phyloP scores from a whole-genome alignment of 2,113 vertebrate species.

The Toxotes jaculatrix region DNA sequence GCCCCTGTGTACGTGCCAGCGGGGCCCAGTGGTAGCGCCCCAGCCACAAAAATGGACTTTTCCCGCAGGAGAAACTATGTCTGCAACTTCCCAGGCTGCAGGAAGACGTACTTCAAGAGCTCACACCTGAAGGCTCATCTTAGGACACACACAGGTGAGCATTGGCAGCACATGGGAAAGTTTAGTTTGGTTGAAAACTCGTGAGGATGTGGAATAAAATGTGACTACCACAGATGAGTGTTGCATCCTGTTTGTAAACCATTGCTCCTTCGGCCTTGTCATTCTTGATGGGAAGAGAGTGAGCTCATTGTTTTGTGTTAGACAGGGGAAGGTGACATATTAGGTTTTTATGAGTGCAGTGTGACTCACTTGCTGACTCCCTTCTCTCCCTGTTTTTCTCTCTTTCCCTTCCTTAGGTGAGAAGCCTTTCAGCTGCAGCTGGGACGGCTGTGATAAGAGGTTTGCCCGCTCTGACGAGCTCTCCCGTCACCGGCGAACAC shows the following conservation, averaged over 20 bases:
- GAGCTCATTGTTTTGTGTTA: conserved; percentile 58
- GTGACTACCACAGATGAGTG: conserved; percentile 7
- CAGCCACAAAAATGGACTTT: conserved; percentile 90
- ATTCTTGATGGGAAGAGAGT: conserved; percentile 35
- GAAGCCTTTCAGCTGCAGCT: conserved; percentile 97
- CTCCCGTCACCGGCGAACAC: conserved; percentile 94
- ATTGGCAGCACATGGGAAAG: background rate
- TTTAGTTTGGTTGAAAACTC: background rate
- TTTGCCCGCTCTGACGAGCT: conserved; percentile 98
- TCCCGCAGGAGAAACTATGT: conserved; percentile 95
- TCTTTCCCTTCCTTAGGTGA: conserved; percentile 85
- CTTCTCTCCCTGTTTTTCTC: conserved; percentile 10
- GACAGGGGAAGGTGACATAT: background rate
- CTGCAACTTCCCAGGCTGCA: conserved; percentile 93
- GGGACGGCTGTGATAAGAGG: conserved; percentile 96
- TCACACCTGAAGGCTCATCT: conserved; percentile 99
- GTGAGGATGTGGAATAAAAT: conserved; percentile 16
- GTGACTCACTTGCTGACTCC: conserved; percentile 66
- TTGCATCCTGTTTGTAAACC: conserved; percentile 55
- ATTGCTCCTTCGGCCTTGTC: conserved; percentile 26
- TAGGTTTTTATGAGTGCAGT: conserved; percentile 22
- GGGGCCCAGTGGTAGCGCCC: conserved; percentile 79
- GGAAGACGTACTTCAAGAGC: conserved; percentile 99
- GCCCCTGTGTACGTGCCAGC: conserved; percentile 91
- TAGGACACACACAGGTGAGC: conserved; percentile 95